Evolutionary conservation across 2,797 vertebrate genomes (phyloP), one percentile per base, ranked within the genome.

Genomic region (Orestias chungarensis): DNA sequence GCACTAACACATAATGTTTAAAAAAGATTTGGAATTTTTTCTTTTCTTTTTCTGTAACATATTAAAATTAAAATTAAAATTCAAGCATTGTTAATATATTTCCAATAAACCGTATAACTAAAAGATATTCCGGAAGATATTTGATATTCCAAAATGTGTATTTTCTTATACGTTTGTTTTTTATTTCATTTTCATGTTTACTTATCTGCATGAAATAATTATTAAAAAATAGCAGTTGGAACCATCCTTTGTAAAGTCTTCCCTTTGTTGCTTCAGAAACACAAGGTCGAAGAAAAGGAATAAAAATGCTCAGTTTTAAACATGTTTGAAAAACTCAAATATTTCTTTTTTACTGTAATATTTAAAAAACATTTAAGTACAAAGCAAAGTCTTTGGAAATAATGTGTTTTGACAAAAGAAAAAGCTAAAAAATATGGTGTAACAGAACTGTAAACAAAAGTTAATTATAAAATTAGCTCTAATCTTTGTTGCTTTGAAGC

Each of bases 401-500:
- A 2, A 11, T 3, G 8, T 12, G 23, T 40, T 62, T 40, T n/a
- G 7, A 35, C 29, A 20, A 46, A 31, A 18, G 20, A 49, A 0
- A 0, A 25, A 20, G 40, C 17, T 1, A 59, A 54, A 18, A 27
- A 20, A 15, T 35, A 11, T 66, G 50, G 10, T 42, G 1, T 27
- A 40, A 69, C 42, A 46, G 1, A 74, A 71, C 15, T n/a, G 44
- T 54, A 81, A 79, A 71, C 3, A 20, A 25, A 0, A 20, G 29
- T 70, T 15, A 38, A 18, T 46, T 10, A 52, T 47, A 46, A 49
- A 49, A 33, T 25, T 12, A 62, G 29, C 42, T 6, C 31, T 76
- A 61, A 49, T 47, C 29, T 77, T 0, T 33, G 9, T 42, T 64
- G 3, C 62, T 50, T 25, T 46, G 14, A 23, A n/a, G 6, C 27